Evolutionary conservation across 2,797 vertebrate genomes (phyloP).

Genomic region (Petrocephalus schoutedeni): DNA sequence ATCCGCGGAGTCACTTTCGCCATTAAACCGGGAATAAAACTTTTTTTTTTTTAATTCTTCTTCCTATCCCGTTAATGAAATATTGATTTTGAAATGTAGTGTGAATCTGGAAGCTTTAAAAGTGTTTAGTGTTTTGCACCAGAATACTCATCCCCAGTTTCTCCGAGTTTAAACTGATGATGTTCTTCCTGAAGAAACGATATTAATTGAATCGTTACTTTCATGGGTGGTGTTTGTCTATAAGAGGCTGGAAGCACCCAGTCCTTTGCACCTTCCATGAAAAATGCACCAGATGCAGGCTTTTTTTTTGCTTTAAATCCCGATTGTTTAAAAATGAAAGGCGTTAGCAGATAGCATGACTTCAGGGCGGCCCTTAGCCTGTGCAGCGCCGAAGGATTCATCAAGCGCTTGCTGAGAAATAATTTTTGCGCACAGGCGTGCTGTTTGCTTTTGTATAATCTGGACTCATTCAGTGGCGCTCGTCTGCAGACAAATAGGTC

Average conservation of each 20-base stretch:
- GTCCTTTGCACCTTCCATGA: background rate
- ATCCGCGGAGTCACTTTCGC: conserved; percentile 42
- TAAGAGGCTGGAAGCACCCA: background rate
- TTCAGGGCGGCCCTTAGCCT: background rate
- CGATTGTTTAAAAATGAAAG: background rate
- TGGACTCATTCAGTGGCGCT: background rate
- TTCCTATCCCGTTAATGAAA: conserved; percentile 62
- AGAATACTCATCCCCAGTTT: conserved; percentile 51
- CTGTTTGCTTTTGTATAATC: background rate
- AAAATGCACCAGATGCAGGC: background rate
- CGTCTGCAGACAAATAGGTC: background rate
- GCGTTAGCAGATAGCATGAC: background rate
- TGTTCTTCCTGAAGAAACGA: conserved; percentile 31
- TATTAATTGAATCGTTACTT: conserved; percentile 44
- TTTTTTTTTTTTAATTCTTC: conserved; percentile 19
- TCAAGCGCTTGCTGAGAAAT: background rate
- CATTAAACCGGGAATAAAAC: background rate
- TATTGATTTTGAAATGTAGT: conserved; percentile 67
- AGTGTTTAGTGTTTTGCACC: conserved; percentile 50
- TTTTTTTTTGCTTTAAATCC: background rate
- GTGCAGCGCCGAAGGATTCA: background rate
- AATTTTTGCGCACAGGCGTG: background rate
- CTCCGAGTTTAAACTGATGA: conserved; percentile 34
- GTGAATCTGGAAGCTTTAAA: conserved; percentile 52
- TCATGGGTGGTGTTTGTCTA: background rate